A percentile compares a stretch with the other conserved stretches of the same genome.
Evolutionary conservation across 2,113 vertebrate species (phyloP).

Genomic region (Elgaria multicarinata): DNA sequence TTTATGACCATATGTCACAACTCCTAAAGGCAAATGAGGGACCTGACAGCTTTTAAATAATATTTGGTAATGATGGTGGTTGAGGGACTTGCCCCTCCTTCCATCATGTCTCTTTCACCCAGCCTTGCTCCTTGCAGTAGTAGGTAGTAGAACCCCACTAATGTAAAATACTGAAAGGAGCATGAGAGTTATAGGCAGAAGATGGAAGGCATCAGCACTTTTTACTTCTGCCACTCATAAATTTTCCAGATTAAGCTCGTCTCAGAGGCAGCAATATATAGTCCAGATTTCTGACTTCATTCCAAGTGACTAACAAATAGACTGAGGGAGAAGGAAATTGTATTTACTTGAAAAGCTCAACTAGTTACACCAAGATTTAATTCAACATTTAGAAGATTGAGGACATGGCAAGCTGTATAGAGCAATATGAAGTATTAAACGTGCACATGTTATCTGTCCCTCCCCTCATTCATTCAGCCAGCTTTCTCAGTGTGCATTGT

Average conservation of each 20-base stretch:
- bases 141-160: background rate
- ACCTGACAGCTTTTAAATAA: constrained; percentile 83
- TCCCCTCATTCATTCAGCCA: background rate
- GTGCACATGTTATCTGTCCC: background rate
- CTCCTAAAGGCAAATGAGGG: constrained; percentile 83
- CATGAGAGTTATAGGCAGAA: constrained; percentile 34
- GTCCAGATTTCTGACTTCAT: background rate
- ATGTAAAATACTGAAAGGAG: constrained; percentile 40
- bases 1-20: constrained; percentile 88
- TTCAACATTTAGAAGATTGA: background rate
- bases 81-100: constrained; percentile 73
- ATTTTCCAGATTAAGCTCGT: constrained; percentile 42
- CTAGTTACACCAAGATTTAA: background rate
- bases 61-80: constrained; percentile 79
- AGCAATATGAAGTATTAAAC: background rate
- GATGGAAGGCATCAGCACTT: constrained; percentile 43
- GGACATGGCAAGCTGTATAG: background rate
- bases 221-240: background rate
- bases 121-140: constrained; percentile 29
- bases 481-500: background rate
- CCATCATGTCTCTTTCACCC: constrained; percentile 44
- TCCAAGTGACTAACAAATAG: background rate
- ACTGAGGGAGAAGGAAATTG: background rate
- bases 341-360: background rate
- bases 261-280: background rate